Evolutionary conservation across 2,797 vertebrate genomes (phyloP).

Genomic region (Streptopelia turtur): DNA sequence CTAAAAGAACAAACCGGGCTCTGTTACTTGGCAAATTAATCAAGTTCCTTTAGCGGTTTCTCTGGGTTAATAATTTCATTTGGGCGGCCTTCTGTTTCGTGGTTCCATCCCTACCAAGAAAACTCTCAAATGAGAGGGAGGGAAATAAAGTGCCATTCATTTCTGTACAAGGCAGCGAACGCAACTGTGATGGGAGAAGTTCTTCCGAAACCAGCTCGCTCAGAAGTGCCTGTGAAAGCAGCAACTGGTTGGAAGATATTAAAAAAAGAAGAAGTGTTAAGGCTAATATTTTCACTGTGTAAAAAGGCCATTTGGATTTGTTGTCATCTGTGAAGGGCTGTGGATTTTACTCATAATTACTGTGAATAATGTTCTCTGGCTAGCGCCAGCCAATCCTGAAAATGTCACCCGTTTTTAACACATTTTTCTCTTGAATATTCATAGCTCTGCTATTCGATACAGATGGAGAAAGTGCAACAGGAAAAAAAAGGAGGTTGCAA

Average conservation of each 20-base stretch:
- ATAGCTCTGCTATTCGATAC: not conserved
- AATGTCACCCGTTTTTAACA: conserved; percentile 56
- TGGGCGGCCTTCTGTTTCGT: conserved; percentile 23
- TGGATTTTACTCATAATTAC: conserved; percentile 45
- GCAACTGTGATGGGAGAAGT: not conserved
- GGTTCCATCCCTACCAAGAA: conserved; percentile 42
- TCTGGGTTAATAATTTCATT: conserved; percentile 69
- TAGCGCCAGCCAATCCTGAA: not conserved
- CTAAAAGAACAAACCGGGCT: conserved; percentile 62
- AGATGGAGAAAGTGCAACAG: not conserved
- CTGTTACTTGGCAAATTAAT: conserved; percentile 68
- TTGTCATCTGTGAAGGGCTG: conserved; percentile 59
- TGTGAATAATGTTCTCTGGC: conserved; percentile 47
- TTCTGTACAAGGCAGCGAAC: not conserved
- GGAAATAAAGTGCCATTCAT: not conserved
- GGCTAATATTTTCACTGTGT: conserved; percentile 60
- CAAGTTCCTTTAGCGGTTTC: conserved; percentile 64
- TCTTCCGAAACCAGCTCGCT: not conserved
- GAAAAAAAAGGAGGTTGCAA: not conserved
- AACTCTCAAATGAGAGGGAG: not conserved
- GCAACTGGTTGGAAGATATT: conserved; percentile 47
- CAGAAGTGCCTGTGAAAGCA: conserved; percentile 50
- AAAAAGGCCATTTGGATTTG: conserved; percentile 61
- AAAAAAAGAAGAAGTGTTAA: conserved; percentile 11
- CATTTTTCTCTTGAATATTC: conserved; percentile 53